Percentiles rank a stretch among this genome's conserved stretches.
Evolutionary conservation across 2,797 vertebrate genomes (phyloP).

Genomic region (Natrix natrix): DNA sequence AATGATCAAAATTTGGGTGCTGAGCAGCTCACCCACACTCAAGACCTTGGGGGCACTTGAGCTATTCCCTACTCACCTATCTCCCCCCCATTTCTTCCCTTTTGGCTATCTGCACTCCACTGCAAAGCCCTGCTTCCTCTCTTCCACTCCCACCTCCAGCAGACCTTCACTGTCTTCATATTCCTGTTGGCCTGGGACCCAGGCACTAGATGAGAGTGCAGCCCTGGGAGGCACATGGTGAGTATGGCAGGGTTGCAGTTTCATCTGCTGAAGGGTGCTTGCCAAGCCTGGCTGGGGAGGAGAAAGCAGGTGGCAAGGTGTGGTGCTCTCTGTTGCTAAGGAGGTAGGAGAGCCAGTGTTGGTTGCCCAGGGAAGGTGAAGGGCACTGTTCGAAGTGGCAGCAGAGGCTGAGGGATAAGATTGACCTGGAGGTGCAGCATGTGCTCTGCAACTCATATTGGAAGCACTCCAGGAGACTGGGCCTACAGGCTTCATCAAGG

Average conservation of each 20-base stretch:
- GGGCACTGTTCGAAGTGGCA: background rate
- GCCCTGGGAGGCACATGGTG: background rate
- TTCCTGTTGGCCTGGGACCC: background rate
- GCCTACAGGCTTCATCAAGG: background rate
- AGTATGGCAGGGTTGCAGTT: background rate
- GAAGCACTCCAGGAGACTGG: background rate
- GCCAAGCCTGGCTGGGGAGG: background rate
- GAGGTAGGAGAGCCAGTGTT: background rate
- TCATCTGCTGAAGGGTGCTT: background rate
- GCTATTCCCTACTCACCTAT: background rate
- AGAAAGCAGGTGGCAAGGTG: background rate
- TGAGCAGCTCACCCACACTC: background rate
- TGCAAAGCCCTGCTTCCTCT: background rate
- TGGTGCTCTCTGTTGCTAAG: background rate
- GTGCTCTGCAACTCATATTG: background rate
- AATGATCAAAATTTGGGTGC: background rate
- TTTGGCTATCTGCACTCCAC: background rate
- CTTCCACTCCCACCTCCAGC: background rate
- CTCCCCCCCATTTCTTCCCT: background rate
- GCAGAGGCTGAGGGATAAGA: background rate
- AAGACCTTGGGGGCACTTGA: background rate
- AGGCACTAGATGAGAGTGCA: background rate
- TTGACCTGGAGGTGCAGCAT: background rate
- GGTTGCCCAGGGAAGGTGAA: background rate
- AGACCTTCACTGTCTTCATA: background rate